Conservation (phyloP, 2,797 vertebrate genomes). For the Paguma larvata region DNA sequence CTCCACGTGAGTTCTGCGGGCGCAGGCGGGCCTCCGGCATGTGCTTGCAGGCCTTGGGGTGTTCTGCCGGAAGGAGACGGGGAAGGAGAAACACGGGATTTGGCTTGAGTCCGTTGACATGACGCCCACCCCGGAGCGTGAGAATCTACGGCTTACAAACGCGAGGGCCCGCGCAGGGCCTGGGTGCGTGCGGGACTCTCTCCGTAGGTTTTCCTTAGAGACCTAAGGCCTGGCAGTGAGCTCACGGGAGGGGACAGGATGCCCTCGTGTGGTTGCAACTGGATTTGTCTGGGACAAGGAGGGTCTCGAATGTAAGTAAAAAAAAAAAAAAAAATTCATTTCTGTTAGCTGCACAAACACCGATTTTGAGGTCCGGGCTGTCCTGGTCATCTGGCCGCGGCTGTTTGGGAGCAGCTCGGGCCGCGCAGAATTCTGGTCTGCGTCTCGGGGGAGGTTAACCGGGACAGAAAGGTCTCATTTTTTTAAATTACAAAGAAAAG, state of each 20-base stretch:
- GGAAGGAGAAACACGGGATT: not conserved
- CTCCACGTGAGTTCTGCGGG: not conserved
- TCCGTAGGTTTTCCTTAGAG: fast-evolving
- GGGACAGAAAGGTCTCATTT: constrained; percentile 53
- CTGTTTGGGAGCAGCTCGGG: not conserved
- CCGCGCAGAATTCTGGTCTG: not conserved
- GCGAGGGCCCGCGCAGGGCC: not conserved
- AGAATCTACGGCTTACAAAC: not conserved
- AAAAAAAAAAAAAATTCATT: not conserved
- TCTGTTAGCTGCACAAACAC: not conserved
- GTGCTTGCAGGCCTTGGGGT: fast-evolving
- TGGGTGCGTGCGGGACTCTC: fast-evolving
- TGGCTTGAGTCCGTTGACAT: not conserved
- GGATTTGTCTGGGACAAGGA: not conserved
- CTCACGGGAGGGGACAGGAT: not conserved
- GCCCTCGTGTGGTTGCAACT: not conserved
- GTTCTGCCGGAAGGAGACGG: not conserved
- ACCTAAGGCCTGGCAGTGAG: not conserved
- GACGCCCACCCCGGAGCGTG: no score
- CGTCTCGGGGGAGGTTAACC: not conserved
- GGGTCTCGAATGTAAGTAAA: no score
- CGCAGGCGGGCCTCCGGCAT: not conserved
- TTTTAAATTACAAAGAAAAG: constrained; percentile 7
- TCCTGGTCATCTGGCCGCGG: not conserved
- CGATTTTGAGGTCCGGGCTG: not conserved